Conservation (phyloP, 1,140 invertebrate genomes). For the Pseudomyrmex flavicornis region DNA sequence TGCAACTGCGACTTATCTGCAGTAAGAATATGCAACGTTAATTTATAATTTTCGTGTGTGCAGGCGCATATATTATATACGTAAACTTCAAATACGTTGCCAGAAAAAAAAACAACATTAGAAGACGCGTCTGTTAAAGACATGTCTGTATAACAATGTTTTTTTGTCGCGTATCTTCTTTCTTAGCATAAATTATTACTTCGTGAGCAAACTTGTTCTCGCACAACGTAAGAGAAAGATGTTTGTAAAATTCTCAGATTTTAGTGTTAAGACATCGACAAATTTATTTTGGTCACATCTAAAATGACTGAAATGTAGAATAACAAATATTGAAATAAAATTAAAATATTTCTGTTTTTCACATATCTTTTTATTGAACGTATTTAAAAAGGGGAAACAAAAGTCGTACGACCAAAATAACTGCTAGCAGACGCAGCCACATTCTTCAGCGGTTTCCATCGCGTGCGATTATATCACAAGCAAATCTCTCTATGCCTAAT, state of each 20-base stretch:
- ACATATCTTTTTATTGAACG: neutral
- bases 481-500: conserved; percentile 40
- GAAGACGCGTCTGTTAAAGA: neutral
- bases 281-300: too few relatives aligned
- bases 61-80: conserved; percentile 42
- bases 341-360: neutral
- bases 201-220: too few relatives aligned
- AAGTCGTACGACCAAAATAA: conserved; percentile 11
- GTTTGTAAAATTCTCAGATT: too few relatives aligned
- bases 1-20: conserved; percentile 38
- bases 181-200: neutral
- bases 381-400: neutral
- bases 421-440: neutral
- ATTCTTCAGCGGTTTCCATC: conserved; percentile 38
- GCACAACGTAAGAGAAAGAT: too few relatives aligned
- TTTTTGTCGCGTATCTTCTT: neutral
- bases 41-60: conserved; percentile 39
- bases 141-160: neutral
- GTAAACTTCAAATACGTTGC: neutral
- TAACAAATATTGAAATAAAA: neutral
- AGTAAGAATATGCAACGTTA: conserved; percentile 50
- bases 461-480: conserved; percentile 39
- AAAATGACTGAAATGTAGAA: too few relatives aligned
- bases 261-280: too few relatives aligned
- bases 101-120: neutral